Conservation (phyloP, 1,140 invertebrate species). For the Asbolus verrucosus region DNA sequence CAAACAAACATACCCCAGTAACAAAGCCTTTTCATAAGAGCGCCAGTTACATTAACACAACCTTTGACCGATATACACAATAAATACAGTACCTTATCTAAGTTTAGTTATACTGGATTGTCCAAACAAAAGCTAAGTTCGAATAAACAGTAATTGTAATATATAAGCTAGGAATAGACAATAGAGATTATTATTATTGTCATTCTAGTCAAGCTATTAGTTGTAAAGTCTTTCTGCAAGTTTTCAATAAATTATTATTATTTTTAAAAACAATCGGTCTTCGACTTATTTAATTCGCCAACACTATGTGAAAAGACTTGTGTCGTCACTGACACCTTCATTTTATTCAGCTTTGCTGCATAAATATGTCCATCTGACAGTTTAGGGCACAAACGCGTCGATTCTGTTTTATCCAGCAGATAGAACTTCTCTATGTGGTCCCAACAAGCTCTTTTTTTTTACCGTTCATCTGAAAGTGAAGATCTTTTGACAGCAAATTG, state of each 20-base stretch:
- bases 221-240: background rate
- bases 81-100: too few relatives aligned
- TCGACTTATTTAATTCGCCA: too few relatives aligned
- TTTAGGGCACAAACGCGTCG: slow-evolving; percentile 14
- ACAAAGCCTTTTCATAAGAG: too few relatives aligned
- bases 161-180: too few relatives aligned
- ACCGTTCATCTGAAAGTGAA: slow-evolving; percentile 8
- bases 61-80: too few relatives aligned
- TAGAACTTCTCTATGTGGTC: slow-evolving; percentile 9
- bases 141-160: too few relatives aligned
- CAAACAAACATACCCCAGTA: too few relatives aligned
- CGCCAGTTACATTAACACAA: too few relatives aligned
- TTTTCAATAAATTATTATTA: background rate
- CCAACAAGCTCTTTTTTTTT: background rate
- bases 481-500: slow-evolving; percentile 35
- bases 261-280: slow-evolving; percentile 2
- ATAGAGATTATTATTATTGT: too few relatives aligned
- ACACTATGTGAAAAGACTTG: slow-evolving; percentile 38
- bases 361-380: slow-evolving; percentile 26
- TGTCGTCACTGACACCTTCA: slow-evolving; percentile 32
- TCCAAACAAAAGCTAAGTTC: too few relatives aligned
- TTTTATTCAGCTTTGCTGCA: slow-evolving; percentile 31
- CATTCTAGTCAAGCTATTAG: too few relatives aligned
- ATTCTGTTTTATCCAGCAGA: background rate
- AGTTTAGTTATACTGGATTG: too few relatives aligned